Percentiles rank a stretch among this genome's conserved stretches.
Evolutionary conservation across 2,797 vertebrate species (phyloP).

Genomic region (Halcyon chelicuti): DNA sequence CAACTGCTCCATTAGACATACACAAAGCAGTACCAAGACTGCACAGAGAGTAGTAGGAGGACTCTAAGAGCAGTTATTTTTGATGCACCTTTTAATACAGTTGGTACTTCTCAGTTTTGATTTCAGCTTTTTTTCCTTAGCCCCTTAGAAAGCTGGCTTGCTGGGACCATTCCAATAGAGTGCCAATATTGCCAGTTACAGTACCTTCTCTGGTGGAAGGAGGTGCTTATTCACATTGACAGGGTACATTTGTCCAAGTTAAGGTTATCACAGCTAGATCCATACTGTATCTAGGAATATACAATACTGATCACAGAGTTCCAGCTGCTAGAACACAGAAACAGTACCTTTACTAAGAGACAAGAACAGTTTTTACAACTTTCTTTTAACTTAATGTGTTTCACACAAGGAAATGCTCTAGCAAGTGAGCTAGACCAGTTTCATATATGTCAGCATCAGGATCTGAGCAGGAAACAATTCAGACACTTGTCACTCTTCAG

Average conservation of each 20-base stretch:
- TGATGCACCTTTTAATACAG: not conserved
- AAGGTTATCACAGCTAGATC: not conserved
- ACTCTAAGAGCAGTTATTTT: not conserved
- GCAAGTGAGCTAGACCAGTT: not conserved
- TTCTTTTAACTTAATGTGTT: not conserved
- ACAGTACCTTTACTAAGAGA: not conserved
- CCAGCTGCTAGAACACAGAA: not conserved
- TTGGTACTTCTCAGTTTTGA: not conserved
- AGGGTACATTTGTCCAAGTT: not conserved
- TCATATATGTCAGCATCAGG: not conserved
- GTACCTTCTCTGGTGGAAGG: not conserved
- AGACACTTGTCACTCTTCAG: not conserved
- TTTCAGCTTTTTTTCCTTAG: not conserved
- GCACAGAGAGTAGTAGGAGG: not conserved
- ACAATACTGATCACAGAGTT: not conserved
- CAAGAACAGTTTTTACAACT: conserved; percentile 3
- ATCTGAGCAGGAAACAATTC: not conserved
- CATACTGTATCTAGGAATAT: not conserved
- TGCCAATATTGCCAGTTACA: not conserved
- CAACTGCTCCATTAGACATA: not conserved
- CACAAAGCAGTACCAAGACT: not conserved
- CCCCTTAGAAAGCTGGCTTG: not conserved
- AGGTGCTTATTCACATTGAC: conserved; percentile 52
- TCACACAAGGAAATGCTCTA: not conserved
- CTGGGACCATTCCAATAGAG: not conserved